Base-by-base conservation (phyloP, 2,797 vertebrate species). In the Sparidentex hasta region DNA sequence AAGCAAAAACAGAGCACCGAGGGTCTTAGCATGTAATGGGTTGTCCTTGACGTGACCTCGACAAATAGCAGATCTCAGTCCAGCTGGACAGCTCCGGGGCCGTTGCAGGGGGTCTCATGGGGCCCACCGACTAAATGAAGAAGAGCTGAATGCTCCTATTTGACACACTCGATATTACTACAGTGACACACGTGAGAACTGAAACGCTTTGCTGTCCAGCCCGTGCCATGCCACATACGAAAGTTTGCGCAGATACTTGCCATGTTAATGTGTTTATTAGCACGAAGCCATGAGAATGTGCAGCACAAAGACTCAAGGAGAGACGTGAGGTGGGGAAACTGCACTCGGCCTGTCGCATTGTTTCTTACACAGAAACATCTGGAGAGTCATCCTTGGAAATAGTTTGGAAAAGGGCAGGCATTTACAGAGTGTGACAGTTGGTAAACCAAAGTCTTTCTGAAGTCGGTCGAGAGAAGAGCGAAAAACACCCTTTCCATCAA, bases 1-100 rank as follows among this genome's bases (percentile, higher is more conserved):
- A 82, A 86, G 74, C 41, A 23, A 66, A 86, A 73, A 56, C 81
- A 70, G 82, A 83, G 74, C 71, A 62, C 70, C 8, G 2, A 57
- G 52, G 50, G 23, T 58, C 73, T 75, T 64, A 13, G 76, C 71
- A 48, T 76, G 51, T 71, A 76, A 76, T 67, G 69, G n/a, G 38
- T 75, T 86, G 78, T 77, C 90, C 90, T 82, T 88, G 67, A 29
- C 3, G 61, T 88, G 86, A 93, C 88, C 90, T 90, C 88, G 83
- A 74, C 58, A 62, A 75, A 86, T 65, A 80, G 64, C 79, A 63
- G 62, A 80, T 82, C 41, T 74, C 41, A 47, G 84, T 69, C 54
- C 78, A 85, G 82, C 72, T 74, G 67, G 81, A 48, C 59, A 11
- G 78, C 48, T 76, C 38, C 13, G 38, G 48, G 78, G 61, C 76